Evolutionary conservation across 2,888 invertebrate genomes (phyloP), one percentile per base, ranked within the genome.

Genomic region (Steromphala cineraria): DNA sequence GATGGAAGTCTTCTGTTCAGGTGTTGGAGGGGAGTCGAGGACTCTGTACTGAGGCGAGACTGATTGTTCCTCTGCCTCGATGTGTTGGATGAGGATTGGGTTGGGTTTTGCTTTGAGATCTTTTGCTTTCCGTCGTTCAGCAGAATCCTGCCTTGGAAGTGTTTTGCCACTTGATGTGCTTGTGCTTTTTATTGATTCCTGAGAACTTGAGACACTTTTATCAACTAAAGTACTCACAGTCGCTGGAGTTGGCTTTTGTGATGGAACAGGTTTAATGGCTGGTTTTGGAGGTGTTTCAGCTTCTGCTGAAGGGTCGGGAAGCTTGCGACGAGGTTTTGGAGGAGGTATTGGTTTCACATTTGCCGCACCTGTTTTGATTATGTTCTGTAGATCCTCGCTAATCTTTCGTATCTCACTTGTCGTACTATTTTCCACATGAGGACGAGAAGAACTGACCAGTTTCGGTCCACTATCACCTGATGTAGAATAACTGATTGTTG

Each of bases 21-120:
- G 92, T 28, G 92, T 91, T 24, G 90, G 89, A 2, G 92, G 92
- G 13, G 92, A 92, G 80, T 90, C 90, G 78, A 92, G 84, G 1
- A 92, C 91, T 76, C 88, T 87, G 81, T 92, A 92, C 78, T 90
- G 91, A 15, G 91, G 90, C 0, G 91, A 91, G 52, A 89, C 83
- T 0, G 88, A 89, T 46, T 88, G 87, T 55, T 91, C 90, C 75
- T 91, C 90, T 1, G 86, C 80, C 78, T 89, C 90, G 36, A 91
- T 87, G 80, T 91, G 89, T 67, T 87, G 87, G 36, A 90, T 87
- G 3, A 89, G 82, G 1, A 90, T 77, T 0, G 91, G 90, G 80
- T 89, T 89, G 7, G 90, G 89, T 79, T 90, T 90, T 0, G 90
- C 89, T 83, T 91, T 91, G 82, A 91, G 78, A 53, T 91, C 89